Evolutionary conservation across 2,797 vertebrate species (phyloP).

Genomic region (Acanthurus lineatus): DNA sequence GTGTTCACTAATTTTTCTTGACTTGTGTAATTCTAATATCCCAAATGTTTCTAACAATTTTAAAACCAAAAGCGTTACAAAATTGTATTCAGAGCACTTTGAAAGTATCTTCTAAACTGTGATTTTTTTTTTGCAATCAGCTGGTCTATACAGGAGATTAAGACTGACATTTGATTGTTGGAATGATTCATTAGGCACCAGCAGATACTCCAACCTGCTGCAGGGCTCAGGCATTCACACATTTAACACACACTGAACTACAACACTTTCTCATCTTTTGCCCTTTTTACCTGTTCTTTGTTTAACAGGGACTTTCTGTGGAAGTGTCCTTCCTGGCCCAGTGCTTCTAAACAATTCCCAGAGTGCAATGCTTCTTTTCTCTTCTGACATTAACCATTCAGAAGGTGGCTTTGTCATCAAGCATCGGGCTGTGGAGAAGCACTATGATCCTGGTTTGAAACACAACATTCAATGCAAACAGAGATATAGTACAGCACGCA

Average conservation of each 20-base stretch:
- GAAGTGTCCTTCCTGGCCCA: constrained; percentile 70
- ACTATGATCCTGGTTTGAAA: constrained; percentile 79
- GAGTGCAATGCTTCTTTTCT: constrained; percentile 85
- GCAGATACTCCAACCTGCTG: too few species aligned
- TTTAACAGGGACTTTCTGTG: constrained; percentile 88
- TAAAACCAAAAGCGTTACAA: too few species aligned
- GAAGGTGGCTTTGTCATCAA: constrained; percentile 86
- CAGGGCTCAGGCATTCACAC: too few species aligned
- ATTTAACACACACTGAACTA: not conserved
- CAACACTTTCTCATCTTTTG: accelerated
- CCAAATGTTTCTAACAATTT: too few species aligned
- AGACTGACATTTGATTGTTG: too few species aligned
- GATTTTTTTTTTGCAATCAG: too few species aligned
- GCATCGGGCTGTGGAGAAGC: constrained; percentile 79
- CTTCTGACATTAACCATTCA: constrained; percentile 84
- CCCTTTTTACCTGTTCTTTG: not conserved
- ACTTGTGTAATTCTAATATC: too few species aligned
- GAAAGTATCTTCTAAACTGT: too few species aligned
- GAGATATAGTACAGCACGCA: not conserved
- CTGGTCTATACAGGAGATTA: too few species aligned
- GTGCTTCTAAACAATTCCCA: constrained; percentile 83
- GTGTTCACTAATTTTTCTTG: too few species aligned
- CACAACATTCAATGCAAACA: not conserved
- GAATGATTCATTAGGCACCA: too few species aligned
- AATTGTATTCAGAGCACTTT: too few species aligned